Evolutionary conservation across 2,888 invertebrate genomes (phyloP), one percentile per base, ranked within the genome.

Genomic region (Hypomecis atomaria): DNA sequence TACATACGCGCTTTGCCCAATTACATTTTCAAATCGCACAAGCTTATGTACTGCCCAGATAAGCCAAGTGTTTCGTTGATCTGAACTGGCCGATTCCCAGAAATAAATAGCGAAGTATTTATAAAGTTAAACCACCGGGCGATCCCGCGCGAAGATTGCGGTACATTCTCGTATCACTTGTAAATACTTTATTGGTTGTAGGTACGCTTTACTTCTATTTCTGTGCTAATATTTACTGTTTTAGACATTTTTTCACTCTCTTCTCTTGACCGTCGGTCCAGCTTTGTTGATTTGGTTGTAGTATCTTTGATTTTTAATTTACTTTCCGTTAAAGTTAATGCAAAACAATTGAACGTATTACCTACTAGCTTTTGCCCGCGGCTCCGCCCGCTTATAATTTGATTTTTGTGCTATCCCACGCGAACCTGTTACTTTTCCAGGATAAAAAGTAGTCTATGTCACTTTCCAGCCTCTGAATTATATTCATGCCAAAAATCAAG

Each of bases 91-190:
- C 84, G 91, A 91, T 91, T 92, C 87, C 87, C 87, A 89, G 89
- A 90, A 92, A 92, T 89, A 92, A 92, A 92, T 90, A 89, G 90
- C 90, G 76, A 82, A 87, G 89, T 91, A 91, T 92, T 91, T 90
- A 91, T 91, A 90, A 92, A 89, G 89, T 87, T 87, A 87, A 85
- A 82, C 87, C 87, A 82, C 81, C 81, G 78, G 78, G 79, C 85
- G 90, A 91, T 91, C 86, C 82, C 85, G 85, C 83, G 74, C 80
- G 73, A 70, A 81, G 92, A 92, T 92, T 89, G 85, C 79, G 74
- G 77, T 79, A 84, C 84, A 84, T 86, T 89, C 90, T 89, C 86
- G 90, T 92, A 92, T 90, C 91, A 92, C 91, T 91, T 91, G 91
- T 90, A 89, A 88, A 91, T 92, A 90, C 90, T 91, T 92, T 92